Base-by-base conservation (phyloP, 1,140 invertebrate species). In the Drosophila neocordata region DNA sequence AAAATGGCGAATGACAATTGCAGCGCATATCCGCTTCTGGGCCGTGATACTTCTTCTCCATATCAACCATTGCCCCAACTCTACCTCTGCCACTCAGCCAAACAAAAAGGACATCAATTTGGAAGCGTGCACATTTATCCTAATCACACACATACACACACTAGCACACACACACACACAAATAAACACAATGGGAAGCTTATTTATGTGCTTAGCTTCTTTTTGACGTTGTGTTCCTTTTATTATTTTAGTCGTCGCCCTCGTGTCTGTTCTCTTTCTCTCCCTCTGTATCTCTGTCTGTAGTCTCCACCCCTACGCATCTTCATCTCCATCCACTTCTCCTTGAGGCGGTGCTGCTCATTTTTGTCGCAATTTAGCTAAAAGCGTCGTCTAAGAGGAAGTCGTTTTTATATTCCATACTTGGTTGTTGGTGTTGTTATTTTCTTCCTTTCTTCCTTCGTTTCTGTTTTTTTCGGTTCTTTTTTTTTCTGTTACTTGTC, bases 321-420 rank as follows among this genome's bases (percentile, higher is more conserved):
- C 41, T 18, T 34, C 18, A n/a, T 5, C 8, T 5, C 13, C 12
- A 22, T 34, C 27, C 7, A 35, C 24, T 24, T 48, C 41, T 48
- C 41, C 41, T 48, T 18, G 38, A 41, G 55, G 71, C 69, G 69
- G 71, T 44, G 79, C 48, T 82, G 79, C 75, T 83, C 82, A 87
- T 85, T 85, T 85, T 88, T 87, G 83, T 88, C 82, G 82, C 83
- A 87, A 87, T 87, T 87, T 87, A 88, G 82, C 82, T 87, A 87
- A 87, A 88, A 87, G 82, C 82, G 83, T 87, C 79, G 75, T 82
- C 82, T 85, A 81, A 88, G 79, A 87, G 82, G 82, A 87, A 87
- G 82, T 87, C 82, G 67, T 88, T 87, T 88, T 85, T 87, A 87
- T 82, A 87, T 82, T 71, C 65, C 73, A 62, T 59, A 61, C 76